phyloP scores from a whole-genome alignment of 2,797 vertebrate genomes.

The Tragopan temminckii region DNA sequence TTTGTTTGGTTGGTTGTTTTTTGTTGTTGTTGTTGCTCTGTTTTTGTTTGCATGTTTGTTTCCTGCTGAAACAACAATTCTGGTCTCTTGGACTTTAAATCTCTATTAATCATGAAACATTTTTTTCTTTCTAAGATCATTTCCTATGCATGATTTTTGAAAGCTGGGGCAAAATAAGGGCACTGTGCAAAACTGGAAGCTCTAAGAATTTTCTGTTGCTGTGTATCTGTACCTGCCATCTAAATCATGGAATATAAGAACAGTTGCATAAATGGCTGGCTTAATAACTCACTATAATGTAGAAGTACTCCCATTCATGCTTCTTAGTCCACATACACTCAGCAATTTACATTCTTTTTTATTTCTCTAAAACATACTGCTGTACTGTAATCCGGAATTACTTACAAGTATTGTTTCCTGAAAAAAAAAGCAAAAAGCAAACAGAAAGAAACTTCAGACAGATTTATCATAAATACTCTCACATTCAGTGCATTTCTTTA shows the following conservation, averaged over 20 bases:
- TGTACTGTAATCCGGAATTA: background rate
- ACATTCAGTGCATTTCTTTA: background rate
- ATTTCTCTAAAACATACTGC: background rate
- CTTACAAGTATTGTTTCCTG: background rate
- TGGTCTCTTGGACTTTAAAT: background rate
- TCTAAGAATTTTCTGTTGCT: background rate
- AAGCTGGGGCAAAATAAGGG: background rate
- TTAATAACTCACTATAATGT: background rate
- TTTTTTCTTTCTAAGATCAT: background rate
- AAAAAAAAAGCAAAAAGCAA: background rate
- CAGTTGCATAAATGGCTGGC: background rate
- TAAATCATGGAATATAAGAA: background rate
- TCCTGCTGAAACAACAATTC: background rate
- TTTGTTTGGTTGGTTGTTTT: background rate
- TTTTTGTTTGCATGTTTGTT: background rate
- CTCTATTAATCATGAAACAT: background rate
- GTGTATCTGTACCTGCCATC: background rate
- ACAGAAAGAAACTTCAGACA: background rate
- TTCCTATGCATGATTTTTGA: background rate
- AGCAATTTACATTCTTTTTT: background rate
- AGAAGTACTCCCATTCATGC: background rate
- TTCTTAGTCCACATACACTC: background rate
- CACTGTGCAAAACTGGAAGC: background rate
- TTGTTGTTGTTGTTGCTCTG: background rate
- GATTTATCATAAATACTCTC: conserved; percentile 4